Evolutionary conservation across 2,797 vertebrate species (phyloP).

Genomic region (Ctenopoma kingsleyae): DNA sequence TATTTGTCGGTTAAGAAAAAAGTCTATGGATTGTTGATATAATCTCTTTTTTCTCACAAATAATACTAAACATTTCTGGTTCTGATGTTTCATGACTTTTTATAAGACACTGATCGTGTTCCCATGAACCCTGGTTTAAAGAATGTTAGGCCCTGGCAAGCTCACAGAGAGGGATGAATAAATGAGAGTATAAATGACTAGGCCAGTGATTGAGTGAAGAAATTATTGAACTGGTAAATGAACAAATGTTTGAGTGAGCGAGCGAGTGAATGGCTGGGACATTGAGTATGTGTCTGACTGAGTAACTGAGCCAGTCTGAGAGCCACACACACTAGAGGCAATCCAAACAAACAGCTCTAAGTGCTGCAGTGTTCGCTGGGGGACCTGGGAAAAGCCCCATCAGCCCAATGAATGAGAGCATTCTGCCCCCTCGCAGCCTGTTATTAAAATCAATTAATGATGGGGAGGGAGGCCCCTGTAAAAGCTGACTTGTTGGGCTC

Average conservation of each 20-base stretch:
- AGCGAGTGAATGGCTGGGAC: slow-evolving; percentile 70
- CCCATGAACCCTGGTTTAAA: slow-evolving; percentile 47
- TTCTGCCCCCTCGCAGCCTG: slow-evolving; percentile 80
- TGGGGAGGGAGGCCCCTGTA: slow-evolving; percentile 76
- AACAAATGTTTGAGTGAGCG: slow-evolving; percentile 82
- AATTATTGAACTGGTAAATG: slow-evolving; percentile 84
- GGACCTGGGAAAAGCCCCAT: slow-evolving; percentile 80
- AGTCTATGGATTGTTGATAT: not conserved
- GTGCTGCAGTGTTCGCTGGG: slow-evolving; percentile 80
- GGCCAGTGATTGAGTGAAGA: slow-evolving; percentile 82
- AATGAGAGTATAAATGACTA: slow-evolving; percentile 77
- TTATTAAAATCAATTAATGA: slow-evolving; percentile 88
- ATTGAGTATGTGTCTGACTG: slow-evolving; percentile 81
- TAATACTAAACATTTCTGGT: not conserved
- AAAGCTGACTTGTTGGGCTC: slow-evolving; percentile 83
- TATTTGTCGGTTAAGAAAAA: slow-evolving; percentile 5
- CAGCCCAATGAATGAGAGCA: slow-evolving; percentile 81
- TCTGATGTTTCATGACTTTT: slow-evolving; percentile 30
- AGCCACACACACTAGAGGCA: slow-evolving; percentile 76
- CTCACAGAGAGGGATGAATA: slow-evolving; percentile 64
- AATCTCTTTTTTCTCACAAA: not conserved
- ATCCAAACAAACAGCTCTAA: slow-evolving; percentile 85
- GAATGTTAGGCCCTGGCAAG: slow-evolving; percentile 45
- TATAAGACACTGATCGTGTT: slow-evolving; percentile 35
- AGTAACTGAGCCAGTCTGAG: slow-evolving; percentile 70